A percentile compares a stretch with the other conserved stretches of the same genome.
phyloP scores from a whole-genome alignment of 2,113 vertebrate species.

The Polypterus senegalus region DNA sequence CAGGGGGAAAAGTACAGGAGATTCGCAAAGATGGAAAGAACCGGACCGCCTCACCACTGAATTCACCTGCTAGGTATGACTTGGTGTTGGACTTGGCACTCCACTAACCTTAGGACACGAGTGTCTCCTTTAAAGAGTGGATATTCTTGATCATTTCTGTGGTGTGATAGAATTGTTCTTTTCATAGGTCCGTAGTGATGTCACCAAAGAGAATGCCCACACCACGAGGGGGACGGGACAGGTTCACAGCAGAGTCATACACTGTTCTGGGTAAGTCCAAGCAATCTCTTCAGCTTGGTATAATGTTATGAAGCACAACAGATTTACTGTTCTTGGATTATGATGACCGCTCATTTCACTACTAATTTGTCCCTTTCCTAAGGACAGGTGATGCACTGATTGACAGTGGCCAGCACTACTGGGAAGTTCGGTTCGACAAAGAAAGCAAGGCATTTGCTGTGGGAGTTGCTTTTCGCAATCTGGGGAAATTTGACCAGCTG shows the following conservation, averaged over 20 bases:
- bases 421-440: constrained; percentile 82
- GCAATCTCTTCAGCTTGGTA: not conserved
- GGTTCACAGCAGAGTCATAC: constrained; percentile 92
- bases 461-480: constrained; percentile 72
- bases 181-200: constrained; percentile 60
- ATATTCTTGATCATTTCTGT: no score
- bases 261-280: constrained; percentile 73
- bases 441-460: constrained; percentile 85
- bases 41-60: constrained; percentile 74
- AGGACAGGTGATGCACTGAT: constrained; percentile 70
- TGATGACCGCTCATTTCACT: not conserved
- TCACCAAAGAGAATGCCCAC: constrained; percentile 79
- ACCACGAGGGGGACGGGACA: constrained; percentile 64
- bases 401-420: constrained; percentile 77
- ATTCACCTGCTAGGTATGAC: constrained; percentile 78
- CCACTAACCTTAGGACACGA: no score
- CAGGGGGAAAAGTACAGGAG: constrained; percentile 82
- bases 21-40: constrained; percentile 82
- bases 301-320: not conserved
- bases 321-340: not conserved
- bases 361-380: not conserved
- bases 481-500: constrained; percentile 87
- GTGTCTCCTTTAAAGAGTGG: no score
- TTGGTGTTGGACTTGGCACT: not conserved
- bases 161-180: not conserved